phyloP scores from a whole-genome alignment of 2,113 vertebrate genomes.

The Uria aalge region DNA sequence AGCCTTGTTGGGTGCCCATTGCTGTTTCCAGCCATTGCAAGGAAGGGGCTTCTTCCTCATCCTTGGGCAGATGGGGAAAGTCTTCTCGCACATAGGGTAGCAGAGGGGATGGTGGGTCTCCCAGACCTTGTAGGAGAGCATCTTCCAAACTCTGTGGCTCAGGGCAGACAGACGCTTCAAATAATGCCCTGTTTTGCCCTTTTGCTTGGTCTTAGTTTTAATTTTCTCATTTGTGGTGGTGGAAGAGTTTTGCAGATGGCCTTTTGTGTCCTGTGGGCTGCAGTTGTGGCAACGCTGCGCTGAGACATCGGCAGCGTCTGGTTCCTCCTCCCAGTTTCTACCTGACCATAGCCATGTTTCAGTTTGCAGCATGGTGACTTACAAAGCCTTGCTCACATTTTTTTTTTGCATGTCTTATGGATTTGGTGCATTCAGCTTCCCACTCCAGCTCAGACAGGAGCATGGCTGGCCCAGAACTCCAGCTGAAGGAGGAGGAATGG shows the following conservation, averaged over 20 bases:
- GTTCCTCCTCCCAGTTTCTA: neutral
- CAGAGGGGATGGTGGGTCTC: neutral
- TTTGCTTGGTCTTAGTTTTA: neutral
- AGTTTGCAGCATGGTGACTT: neutral
- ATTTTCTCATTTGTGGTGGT: neutral
- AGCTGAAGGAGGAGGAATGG: neutral
- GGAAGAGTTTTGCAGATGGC: neutral
- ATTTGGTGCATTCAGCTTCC: neutral
- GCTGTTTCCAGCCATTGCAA: neutral
- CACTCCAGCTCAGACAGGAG: neutral
- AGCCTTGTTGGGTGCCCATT: neutral
- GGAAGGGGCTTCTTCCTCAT: neutral
- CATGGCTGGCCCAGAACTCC: neutral
- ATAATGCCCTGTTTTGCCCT: neutral
- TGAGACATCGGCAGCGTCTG: accelerated
- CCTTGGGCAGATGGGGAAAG: neutral
- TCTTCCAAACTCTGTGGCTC: neutral
- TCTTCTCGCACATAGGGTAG: neutral
- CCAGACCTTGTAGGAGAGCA: neutral
- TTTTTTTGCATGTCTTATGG: accelerated
- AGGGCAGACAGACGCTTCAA: accelerated
- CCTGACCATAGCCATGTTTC: accelerated
- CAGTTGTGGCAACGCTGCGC: neutral
- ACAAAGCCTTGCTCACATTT: neutral
- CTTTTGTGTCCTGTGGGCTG: neutral